phyloP scores from a whole-genome alignment of 1,140 invertebrate species.

The Metopolophium dirhodum region DNA sequence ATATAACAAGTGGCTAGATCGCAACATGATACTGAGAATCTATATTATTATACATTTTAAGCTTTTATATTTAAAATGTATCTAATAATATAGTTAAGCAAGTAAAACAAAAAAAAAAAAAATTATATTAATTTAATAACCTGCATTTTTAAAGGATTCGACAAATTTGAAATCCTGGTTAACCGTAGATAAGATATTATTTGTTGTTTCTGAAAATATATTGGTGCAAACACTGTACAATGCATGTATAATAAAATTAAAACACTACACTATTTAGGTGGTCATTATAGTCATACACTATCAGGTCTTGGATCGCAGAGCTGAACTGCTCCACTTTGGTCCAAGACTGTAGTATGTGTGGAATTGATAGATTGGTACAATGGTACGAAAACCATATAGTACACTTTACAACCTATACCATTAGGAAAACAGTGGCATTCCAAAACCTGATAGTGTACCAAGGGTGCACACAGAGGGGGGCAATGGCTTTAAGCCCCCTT shows the following conservation, averaged over 20 bases:
- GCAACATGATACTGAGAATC: background rate
- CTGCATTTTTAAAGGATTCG: background rate
- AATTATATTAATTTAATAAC: background rate
- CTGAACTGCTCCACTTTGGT: background rate
- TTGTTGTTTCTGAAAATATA: background rate
- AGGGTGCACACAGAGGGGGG: too few species aligned
- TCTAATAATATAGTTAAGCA: background rate
- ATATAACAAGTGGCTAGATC: background rate
- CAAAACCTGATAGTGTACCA: too few species aligned
- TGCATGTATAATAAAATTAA: background rate
- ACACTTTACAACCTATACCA: too few species aligned
- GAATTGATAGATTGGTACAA: too few species aligned
- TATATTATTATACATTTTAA: accelerated
- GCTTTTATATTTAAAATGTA: background rate
- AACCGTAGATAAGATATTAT: background rate
- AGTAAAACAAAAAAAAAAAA: too few species aligned
- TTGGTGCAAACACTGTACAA: background rate
- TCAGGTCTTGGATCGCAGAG: too few species aligned
- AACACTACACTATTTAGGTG: too few species aligned
- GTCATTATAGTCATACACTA: too few species aligned
- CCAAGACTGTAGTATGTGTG: background rate
- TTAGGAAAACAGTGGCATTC: too few species aligned
- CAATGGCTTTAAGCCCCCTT: too few species aligned
- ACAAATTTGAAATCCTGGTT: background rate
- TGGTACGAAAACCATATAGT: too few species aligned